These are phyloP conservation scores for Apogon talboti DNA, from an alignment of 2,797 vertebrate species.

Conservation along the genomic window DNA sequence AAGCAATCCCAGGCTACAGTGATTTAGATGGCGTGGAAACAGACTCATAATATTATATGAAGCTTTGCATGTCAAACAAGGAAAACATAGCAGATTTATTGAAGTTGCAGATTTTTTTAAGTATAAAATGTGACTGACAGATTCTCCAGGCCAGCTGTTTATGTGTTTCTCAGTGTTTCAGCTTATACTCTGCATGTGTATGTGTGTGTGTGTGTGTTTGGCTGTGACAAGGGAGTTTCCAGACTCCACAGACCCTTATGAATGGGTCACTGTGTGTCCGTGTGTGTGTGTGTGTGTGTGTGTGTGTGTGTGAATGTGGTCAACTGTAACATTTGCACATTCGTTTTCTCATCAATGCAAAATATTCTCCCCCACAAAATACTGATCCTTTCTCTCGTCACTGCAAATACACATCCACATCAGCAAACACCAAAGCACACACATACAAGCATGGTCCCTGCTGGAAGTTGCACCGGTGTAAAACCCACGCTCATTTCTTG, in stretches of 20 bases:
- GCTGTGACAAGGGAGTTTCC: slow-evolving; percentile 82
- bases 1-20: slow-evolving; percentile 29
- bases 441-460: neutral
- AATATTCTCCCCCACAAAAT: slow-evolving; percentile 42
- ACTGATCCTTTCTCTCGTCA: slow-evolving; percentile 30
- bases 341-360: slow-evolving; percentile 68
- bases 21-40: slow-evolving; percentile 69
- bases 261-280: slow-evolving; percentile 73
- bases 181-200: slow-evolving; percentile 34
- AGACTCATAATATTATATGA: slow-evolving; percentile 62
- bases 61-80: slow-evolving; percentile 67
- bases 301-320: slow-evolving; percentile 23
- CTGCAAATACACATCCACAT: slow-evolving; percentile 20
- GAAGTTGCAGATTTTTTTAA: slow-evolving; percentile 52
- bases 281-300: slow-evolving; percentile 47
- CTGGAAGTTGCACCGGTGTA: neutral
- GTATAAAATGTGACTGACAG: slow-evolving; percentile 62
- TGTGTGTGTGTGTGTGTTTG: slow-evolving; percentile 62
- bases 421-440: neutral
- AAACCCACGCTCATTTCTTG: slow-evolving; percentile 3
- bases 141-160: slow-evolving; percentile 55
- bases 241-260: slow-evolving; percentile 71
- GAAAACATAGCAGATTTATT: slow-evolving; percentile 59
- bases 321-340: slow-evolving; percentile 55
- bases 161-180: slow-evolving; percentile 57